Evolutionary conservation across 1,140 invertebrate species (phyloP), one percentile per base, ranked within the genome.

Genomic region (Drosophila paulistorum): DNA sequence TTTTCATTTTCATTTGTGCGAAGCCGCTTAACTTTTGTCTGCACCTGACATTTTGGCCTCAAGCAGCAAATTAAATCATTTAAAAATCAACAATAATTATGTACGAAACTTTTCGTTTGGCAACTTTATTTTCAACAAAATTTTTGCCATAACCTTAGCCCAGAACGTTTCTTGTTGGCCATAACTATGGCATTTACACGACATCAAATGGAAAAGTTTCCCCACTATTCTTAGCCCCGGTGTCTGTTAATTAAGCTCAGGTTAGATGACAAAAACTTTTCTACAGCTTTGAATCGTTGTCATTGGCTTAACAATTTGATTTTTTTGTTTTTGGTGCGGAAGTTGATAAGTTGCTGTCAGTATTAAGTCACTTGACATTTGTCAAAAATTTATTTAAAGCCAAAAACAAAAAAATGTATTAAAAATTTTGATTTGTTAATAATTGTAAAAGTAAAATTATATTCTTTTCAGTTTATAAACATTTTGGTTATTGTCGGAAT

Each of bases 331-430:
- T 17, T 11, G 33, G 30, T 11, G 33, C 13, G n/a, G 33, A 3
- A 20, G 57, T 37, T 59, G 33, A 59, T 59, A 37, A 20, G 17
- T 37, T 59, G 14, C 57, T 59, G 57, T 59, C 57, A 59, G 33
- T 33, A 75, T 75, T 54, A 45, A 37, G 60, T 7, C 54, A 51
- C 39, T 58, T 65, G 45, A 55, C 42, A 17, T 39, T 61, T 37
- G 39, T 69, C 39, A 6, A 17, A 20, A 20, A 61, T 76, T 74
- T 77, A 77, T 76, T 76, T 77, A 64, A 45, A 33, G 55, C 1
- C 37, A 65, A 6, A 11, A 59, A 51, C 45, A 51, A 39, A 39
- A 13, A 39, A 39, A 11, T 37, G 1, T 10, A 10, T 37, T 37
- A 37, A 10, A 37, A 37, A 10, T 10, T 37, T 37, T 37, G 3